Base-by-base conservation (phyloP, 2,113 vertebrate species). In the Syngnathus floridae region DNA sequence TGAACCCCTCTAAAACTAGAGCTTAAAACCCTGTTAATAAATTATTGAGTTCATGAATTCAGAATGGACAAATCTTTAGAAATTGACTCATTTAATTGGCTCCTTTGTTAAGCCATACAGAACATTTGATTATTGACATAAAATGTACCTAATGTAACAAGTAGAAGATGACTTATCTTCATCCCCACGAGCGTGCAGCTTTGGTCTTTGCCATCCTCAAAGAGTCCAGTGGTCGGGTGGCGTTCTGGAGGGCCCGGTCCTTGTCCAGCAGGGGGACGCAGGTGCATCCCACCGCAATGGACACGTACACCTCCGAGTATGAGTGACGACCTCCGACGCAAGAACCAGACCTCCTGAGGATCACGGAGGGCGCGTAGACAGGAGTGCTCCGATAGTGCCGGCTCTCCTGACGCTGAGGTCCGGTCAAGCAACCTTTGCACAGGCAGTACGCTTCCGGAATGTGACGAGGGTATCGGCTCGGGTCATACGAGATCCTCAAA, bases 371-470 rank as follows among this genome's bases (percentile, higher is more conserved):
- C 78, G 94, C 87, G 71, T 91, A 93, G 72, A 98, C 94, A 0
- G 94, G 95, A 0, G 87, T 82, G 78, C 95, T 98, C 71, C 92
- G 95, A 76, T 93, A 90, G 21, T 78, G 90, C 0, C 87, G 19
- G 55, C 88, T 94, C 87, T 97, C 94, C 78, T 91, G 88, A 0
- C 95, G 90, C 0, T 71, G 75, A 0, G 88, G 79, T 1, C 93
- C 93, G 0, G 86, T 84, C 79, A 98, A 88, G 81, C 96, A 98
- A 82, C 95, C 95, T 11, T 91, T 90, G 82, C 96, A 98, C 83
- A 98, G 88, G 59, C 96, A 98, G 83, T 97, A 97, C 0, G 95
- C 96, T 75, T 98, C 95, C 0, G 96, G 96, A 69, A 98, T 93
- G 82, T 91, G 93, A 38, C 92, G 91, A 0, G 96, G 96, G 12